Evolutionary conservation across 2,888 invertebrate genomes (phyloP).

Genomic region (Myopa tessellatipennis): DNA sequence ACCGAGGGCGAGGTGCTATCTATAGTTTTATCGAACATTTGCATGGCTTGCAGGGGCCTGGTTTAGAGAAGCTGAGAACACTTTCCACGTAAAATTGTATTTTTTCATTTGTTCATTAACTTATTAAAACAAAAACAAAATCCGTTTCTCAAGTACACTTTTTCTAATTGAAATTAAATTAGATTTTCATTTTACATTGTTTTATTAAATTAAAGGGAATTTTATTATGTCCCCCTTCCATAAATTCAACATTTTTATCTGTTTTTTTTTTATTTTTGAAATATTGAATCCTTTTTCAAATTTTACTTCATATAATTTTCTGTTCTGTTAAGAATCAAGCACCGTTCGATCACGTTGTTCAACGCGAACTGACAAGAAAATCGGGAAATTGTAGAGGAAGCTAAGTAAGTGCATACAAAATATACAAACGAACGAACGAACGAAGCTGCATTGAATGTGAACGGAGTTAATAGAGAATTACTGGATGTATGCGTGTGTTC

Average conservation of each 20-base stretch:
- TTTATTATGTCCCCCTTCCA: too few relatives aligned
- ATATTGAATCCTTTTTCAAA: not conserved
- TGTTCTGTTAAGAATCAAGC: not conserved
- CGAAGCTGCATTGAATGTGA: slow-evolving; percentile 13
- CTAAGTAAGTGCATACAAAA: not conserved
- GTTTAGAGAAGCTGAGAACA: not conserved
- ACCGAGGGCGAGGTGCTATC: slow-evolving; percentile 63
- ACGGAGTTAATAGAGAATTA: not conserved
- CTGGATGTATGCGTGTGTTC: not conserved
- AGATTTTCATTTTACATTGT: too few relatives aligned
- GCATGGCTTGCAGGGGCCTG: slow-evolving; percentile 9
- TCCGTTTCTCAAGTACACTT: not conserved
- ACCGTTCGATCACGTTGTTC: slow-evolving; percentile 35
- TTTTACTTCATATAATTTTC: not conserved
- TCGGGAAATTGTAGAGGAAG: slow-evolving; percentile 16
- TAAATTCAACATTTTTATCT: not conserved
- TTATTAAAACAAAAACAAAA: too few relatives aligned
- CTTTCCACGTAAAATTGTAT: not conserved
- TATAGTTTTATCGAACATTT: slow-evolving; percentile 66
- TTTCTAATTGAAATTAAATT: not conserved
- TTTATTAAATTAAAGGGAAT: too few relatives aligned
- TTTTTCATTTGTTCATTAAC: not conserved
- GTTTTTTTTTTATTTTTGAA: slow-evolving; percentile 9
- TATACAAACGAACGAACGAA: not conserved
- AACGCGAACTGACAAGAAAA: slow-evolving; percentile 30